Evolutionary conservation across 2,113 vertebrate species (phyloP).

Genomic region (Amphiprion ocellaris): DNA sequence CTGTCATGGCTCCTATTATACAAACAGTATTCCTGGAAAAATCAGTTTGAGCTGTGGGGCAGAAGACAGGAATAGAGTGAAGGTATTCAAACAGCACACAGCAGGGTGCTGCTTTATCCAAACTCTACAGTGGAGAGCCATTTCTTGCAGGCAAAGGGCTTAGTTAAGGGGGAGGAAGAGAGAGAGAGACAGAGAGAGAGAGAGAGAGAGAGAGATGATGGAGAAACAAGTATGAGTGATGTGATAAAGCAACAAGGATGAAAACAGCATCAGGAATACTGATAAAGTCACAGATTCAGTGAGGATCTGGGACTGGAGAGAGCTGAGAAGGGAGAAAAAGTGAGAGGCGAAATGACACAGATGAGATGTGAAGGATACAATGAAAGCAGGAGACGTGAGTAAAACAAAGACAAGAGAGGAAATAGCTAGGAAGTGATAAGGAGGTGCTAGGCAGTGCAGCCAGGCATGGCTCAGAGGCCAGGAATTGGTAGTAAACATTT

Average conservation of each 20-base stretch:
- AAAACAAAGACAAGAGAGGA: constrained; percentile 47
- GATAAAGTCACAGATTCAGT: constrained; percentile 34
- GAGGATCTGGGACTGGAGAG: constrained; percentile 2
- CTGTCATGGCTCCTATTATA: constrained; percentile 3
- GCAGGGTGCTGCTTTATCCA: constrained; percentile 47
- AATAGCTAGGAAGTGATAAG: constrained; percentile 52
- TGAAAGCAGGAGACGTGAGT: constrained; percentile 55
- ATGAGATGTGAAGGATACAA: constrained; percentile 51
- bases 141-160: constrained; percentile 40
- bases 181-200: background rate
- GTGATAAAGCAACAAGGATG: constrained; percentile 4
- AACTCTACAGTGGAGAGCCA: constrained; percentile 39
- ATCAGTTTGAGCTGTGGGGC: constrained; percentile 25
- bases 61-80: constrained; percentile 22
- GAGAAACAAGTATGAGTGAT: constrained; percentile 4
- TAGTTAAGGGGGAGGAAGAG: constrained; percentile 5
- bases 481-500: constrained; percentile 74
- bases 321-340: constrained; percentile 23
- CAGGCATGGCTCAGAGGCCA: constrained; percentile 46
- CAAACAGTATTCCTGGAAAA: constrained; percentile 9
- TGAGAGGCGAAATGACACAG: constrained; percentile 35
- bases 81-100: constrained; percentile 49
- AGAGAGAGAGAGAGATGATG: background rate
- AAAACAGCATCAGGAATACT: constrained; percentile 31
- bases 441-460: constrained; percentile 36